Conservation (phyloP, 2,113 vertebrate genomes). For the Menura novaehollandiae region DNA sequence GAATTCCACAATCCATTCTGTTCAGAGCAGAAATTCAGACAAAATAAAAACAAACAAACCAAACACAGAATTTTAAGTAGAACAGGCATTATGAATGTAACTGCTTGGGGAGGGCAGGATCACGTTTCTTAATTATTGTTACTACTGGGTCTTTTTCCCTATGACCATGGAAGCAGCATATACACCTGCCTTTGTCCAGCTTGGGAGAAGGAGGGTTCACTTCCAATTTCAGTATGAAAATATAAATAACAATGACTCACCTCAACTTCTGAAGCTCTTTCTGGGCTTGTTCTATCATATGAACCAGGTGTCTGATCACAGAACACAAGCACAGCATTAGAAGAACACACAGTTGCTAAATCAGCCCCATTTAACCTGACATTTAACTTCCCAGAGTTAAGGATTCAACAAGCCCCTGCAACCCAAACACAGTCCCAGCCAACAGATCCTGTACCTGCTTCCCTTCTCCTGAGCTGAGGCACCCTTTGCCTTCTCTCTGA, state of each 20-base stretch:
- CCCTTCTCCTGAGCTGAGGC: neutral
- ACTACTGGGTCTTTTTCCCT: neutral
- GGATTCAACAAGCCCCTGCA: neutral
- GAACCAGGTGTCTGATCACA: conserved; percentile 84
- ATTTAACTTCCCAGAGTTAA: neutral
- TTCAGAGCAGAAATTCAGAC: neutral
- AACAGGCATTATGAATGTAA: neutral
- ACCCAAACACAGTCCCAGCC: neutral
- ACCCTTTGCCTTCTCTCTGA: neutral
- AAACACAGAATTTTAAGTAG: neutral
- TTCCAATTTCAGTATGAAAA: neutral
- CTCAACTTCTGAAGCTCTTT: conserved; percentile 95
- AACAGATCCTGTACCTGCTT: neutral
- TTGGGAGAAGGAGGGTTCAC: fast-evolving
- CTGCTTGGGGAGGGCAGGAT: neutral
- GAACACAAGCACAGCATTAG: conserved; percentile 1
- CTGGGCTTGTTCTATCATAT: conserved; percentile 96
- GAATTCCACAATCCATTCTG: neutral
- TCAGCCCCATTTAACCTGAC: neutral
- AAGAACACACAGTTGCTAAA: neutral
- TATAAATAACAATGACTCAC: conserved; percentile 57
- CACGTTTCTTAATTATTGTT: neutral
- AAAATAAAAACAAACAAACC: neutral
- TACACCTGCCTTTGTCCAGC: neutral
- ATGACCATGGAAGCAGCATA: neutral